These are phyloP conservation scores for Azorinus chamasolen DNA, from an alignment of 2,888 invertebrate species.

Conservation along the genomic window DNA sequence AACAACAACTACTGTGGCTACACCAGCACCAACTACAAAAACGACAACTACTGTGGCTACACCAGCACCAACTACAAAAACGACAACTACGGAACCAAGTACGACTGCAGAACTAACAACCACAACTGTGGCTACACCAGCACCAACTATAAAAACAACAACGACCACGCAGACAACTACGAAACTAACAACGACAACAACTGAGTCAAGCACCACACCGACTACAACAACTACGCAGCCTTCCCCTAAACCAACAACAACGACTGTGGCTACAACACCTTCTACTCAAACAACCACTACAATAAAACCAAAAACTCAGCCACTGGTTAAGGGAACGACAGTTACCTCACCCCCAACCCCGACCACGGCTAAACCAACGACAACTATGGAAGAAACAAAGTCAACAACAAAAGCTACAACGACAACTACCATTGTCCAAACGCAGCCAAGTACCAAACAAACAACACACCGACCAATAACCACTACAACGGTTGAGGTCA, in stretches of 20 bases:
- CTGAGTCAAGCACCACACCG: slow-evolving; percentile 2
- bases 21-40: background rate
- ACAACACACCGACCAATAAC: too few species aligned
- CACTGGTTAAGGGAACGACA: background rate
- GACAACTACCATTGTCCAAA: background rate
- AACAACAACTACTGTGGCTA: background rate
- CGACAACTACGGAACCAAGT: background rate
- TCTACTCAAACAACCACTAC: background rate
- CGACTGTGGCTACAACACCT: background rate
- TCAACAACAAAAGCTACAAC: slow-evolving; percentile 10
- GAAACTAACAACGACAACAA: background rate
- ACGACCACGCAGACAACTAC: background rate
- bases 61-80: slow-evolving; percentile 8
- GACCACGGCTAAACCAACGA: background rate
- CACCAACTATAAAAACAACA: background rate
- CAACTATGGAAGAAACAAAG: background rate
- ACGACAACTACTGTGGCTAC: slow-evolving; percentile 1
- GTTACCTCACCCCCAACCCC: background rate
- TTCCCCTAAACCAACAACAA: background rate
- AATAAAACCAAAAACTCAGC: background rate
- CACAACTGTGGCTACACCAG: slow-evolving; percentile 5
- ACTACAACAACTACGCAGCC: background rate
- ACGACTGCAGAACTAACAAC: slow-evolving; percentile 1
- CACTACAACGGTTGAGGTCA: too few species aligned
- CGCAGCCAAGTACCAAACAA: background rate